Base-by-base conservation (phyloP, 2,113 vertebrate genomes). In the Tylochromis polylepis region DNA sequence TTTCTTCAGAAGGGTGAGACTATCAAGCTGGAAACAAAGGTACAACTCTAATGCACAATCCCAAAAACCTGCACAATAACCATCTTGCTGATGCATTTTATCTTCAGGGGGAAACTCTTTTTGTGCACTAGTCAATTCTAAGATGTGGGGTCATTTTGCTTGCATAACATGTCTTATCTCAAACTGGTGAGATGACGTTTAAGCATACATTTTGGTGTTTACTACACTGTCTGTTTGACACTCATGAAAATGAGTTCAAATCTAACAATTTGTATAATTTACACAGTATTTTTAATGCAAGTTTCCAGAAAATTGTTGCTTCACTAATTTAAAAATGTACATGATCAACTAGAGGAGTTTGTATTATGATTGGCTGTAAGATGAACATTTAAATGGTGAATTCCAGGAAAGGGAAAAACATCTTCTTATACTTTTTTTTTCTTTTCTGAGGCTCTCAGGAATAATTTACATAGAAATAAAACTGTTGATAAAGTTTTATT, bases 11-110 rank as follows among this genome's bases (percentile, higher is more conserved):
- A 98, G 93, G 96, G 97, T 88, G 97, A 99, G 82, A 88, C 97
- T 3, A 92, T 99, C 94, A 97, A 98, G 90, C 91, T 99, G 92
- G 97, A 98, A 87, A 96, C 96, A 57, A 98, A 99, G 98, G 99
- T 99, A 94, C 31, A 95, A 11, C 72, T 62, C 38, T n/a, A 62
- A 46, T 41, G 24, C 22, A 55, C 18, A 16, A 29, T 22, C 31
- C 27, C 29, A 60, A 9, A 55, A 67, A 65, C 9, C 22, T 22
- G 20, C 8, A 57, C 38, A 62, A 62, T 78, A 3, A 75, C 5
- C 3, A 16, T 67, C 24, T 83, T 70, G 2, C 6, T 46, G 3
- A 41, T 65, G 4, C 4, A 79, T 11, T 60, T 85, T 11, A 12
- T 77, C 70, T 77, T 67, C 24, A 77, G 43, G 1, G 16, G 15